Evolutionary conservation across 2,113 vertebrate species (phyloP).

Genomic region (Apteryx mantelli): DNA sequence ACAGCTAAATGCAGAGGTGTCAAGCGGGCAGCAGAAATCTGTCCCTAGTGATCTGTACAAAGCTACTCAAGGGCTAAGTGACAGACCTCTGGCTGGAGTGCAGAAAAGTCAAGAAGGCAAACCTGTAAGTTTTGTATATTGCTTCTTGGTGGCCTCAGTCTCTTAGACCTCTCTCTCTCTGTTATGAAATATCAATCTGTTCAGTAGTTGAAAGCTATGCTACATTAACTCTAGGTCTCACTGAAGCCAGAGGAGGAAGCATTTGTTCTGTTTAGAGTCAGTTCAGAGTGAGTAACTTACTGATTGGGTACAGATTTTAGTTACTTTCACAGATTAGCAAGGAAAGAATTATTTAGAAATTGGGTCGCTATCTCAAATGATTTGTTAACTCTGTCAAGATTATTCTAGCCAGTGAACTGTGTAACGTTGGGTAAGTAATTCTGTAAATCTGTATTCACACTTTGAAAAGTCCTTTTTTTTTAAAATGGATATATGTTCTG

Average conservation of each 20-base stretch:
- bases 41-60: not conserved
- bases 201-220: not conserved
- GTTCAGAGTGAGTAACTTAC: not conserved
- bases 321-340: not conserved
- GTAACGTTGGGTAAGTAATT: not conserved
- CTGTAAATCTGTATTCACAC: not conserved
- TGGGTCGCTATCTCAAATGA: not conserved
- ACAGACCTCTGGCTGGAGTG: not conserved
- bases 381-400: not conserved
- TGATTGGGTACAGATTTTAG: not conserved
- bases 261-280: not conserved
- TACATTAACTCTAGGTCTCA: not conserved
- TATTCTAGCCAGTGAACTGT: not conserved
- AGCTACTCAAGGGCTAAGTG: not conserved
- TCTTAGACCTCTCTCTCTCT: not conserved
- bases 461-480: not conserved
- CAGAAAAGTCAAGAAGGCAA: not conserved
- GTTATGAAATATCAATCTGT: not conserved
- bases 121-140: not conserved
- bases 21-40: not conserved
- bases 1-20: not conserved
- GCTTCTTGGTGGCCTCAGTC: not conserved
- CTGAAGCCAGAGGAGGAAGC: not conserved
- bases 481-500: not conserved
- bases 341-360: not conserved